These are phyloP conservation scores for Rhabdornis inornatus DNA, from an alignment of 2,113 vertebrate genomes.

Conservation along the genomic window DNA sequence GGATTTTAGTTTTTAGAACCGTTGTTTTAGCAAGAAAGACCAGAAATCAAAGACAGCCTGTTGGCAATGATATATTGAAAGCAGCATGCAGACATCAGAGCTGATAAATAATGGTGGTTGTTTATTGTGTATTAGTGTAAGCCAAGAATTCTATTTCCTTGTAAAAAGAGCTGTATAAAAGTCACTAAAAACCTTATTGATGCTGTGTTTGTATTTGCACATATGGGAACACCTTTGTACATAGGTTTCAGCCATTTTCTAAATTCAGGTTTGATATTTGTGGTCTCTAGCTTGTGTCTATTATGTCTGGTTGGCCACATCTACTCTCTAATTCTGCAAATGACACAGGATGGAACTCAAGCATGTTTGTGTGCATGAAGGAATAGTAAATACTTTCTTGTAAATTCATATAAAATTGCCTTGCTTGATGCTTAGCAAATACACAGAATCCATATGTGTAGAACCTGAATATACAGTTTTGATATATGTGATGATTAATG, in stretches of 20 bases:
- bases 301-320: background rate
- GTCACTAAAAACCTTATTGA: background rate
- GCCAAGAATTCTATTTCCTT: background rate
- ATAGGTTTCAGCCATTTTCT: background rate
- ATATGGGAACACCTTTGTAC: background rate
- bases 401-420: background rate
- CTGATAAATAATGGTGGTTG: background rate
- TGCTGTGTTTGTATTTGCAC: background rate
- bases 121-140: background rate
- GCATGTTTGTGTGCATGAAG: background rate
- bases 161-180: background rate
- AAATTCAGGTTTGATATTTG: background rate
- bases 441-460: background rate
- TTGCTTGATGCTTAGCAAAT: background rate
- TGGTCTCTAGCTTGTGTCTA: background rate
- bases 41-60: background rate
- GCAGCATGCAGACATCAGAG: background rate
- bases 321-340: background rate
- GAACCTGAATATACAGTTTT: background rate
- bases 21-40: background rate
- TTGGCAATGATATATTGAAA: background rate
- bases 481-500: background rate
- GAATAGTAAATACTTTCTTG: background rate
- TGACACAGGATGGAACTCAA: background rate
- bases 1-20: background rate